A percentile compares a stretch with the other conserved stretches of the same genome.
phyloP scores from a whole-genome alignment of 2,797 vertebrate genomes.

The Anguilla obscura region DNA sequence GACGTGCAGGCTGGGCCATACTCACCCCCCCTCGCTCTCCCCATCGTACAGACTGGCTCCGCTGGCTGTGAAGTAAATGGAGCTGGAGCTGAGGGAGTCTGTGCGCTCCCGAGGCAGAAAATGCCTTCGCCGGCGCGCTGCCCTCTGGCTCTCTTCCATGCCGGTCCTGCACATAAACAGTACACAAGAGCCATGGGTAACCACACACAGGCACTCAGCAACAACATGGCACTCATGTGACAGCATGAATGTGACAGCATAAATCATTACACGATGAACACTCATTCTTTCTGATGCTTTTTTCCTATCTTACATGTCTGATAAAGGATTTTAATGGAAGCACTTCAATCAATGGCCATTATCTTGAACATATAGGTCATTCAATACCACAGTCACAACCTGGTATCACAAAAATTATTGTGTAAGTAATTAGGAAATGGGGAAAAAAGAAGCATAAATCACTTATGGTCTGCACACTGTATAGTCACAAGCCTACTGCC shows the following conservation, averaged over 20 bases:
- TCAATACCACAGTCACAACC: background rate
- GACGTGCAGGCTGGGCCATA: background rate
- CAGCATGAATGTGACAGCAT: background rate
- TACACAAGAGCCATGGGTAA: conserved; percentile 12
- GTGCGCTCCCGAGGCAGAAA: conserved; percentile 76
- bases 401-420: background rate
- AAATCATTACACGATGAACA: background rate
- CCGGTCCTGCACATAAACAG: conserved; percentile 70
- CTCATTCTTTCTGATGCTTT: background rate
- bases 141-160: conserved; percentile 82
- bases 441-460: background rate
- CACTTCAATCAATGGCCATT: background rate
- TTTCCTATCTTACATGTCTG: background rate
- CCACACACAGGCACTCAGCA: background rate
- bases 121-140: conserved; percentile 71
- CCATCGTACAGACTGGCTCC: conserved; percentile 69
- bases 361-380: background rate
- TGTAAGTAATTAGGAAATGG: background rate
- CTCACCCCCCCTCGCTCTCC: conserved; percentile 86
- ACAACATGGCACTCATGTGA: background rate
- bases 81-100: conserved; percentile 87
- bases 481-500: background rate
- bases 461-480: background rate
- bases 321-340: background rate
- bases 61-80: conserved; percentile 90